Conservation (phyloP, 2,797 vertebrate species). For the Hoplostethus atlanticus region DNA sequence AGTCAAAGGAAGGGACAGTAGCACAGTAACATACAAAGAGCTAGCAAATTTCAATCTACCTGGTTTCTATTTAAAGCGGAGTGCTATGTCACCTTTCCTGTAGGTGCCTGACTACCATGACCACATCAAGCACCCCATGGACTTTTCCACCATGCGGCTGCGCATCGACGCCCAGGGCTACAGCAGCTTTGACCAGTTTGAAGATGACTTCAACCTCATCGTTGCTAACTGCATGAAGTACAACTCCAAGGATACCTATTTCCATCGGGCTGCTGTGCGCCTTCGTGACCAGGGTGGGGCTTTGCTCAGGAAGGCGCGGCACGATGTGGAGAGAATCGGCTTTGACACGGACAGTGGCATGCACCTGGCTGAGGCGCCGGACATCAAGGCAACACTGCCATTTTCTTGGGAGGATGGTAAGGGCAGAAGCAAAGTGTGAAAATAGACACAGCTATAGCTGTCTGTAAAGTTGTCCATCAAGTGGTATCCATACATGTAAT, state of each 20-base stretch:
- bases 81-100: not conserved
- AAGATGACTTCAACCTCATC: constrained; percentile 96
- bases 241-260: constrained; percentile 97
- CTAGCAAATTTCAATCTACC: too few relatives aligned
- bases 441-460: not conserved
- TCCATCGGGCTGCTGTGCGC: constrained; percentile 93
- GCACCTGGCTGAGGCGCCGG: constrained; percentile 91
- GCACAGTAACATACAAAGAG: too few relatives aligned
- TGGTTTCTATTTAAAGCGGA: too few relatives aligned
- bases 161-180: constrained; percentile 92
- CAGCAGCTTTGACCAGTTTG: constrained; percentile 91
- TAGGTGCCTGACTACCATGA: constrained; percentile 98
- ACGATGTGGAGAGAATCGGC: constrained; percentile 91
- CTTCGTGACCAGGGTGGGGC: constrained; percentile 95
- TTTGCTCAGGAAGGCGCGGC: constrained; percentile 91
- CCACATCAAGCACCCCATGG: constrained; percentile 96
- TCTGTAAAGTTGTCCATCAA: not conserved
- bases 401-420: constrained; percentile 99
- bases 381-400: constrained; percentile 83
- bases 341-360: constrained; percentile 91
- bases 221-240: constrained; percentile 98
- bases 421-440: constrained; percentile 25
- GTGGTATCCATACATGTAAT: not conserved
- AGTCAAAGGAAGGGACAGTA: too few relatives aligned
- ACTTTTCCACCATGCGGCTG: constrained; percentile 95